Evolutionary conservation across 2,888 invertebrate genomes (phyloP), one percentile per base, ranked within the genome.

Genomic region (Perithous albicinctus): DNA sequence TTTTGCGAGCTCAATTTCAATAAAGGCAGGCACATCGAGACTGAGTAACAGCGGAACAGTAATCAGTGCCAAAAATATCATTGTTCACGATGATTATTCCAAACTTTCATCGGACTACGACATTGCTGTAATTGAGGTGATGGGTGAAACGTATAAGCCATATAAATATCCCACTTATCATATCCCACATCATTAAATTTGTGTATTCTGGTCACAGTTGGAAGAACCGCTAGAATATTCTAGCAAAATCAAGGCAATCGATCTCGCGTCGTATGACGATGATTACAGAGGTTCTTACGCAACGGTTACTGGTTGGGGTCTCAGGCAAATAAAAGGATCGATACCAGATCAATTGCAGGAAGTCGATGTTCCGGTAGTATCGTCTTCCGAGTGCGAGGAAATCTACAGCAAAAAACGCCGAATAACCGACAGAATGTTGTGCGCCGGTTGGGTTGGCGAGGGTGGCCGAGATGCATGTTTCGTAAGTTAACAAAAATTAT

Each of bases 381-480:
- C 88, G 18, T 87, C 86, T 76, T 64, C 74, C 10, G 85, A 87
- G 29, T 92, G 91, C 79, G 82, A 85, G 29, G 69, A 81, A 64
- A 88, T 90, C 48, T 91, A 91, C 85, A 76, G 91, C 84, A 78
- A 61, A 15, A 70, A 78, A 59, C 78, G 82, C 1, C 59, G 15
- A 46, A 92, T 95, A 66, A 94, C 94, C 0, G 89, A 89, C 64
- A 93, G 94, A 86, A 95, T 95, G 95, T 93, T 95, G 88, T 95
- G 95, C 87, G 95, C 95, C 0, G 95, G 95, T 43, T 94, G 94
- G 85, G 93, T 94, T 85, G 92, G 94, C 18, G 93, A 94, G 2
- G 94, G 94, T 48, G 94, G 94, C 72, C 94, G 94, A 59, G 94
- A 94, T 72, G 94, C 94, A 54, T 95, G 95, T 89, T 94, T 94